These are phyloP conservation scores for Carabus problematicus DNA, from an alignment of 2,888 invertebrate species.

Conservation along the genomic window DNA sequence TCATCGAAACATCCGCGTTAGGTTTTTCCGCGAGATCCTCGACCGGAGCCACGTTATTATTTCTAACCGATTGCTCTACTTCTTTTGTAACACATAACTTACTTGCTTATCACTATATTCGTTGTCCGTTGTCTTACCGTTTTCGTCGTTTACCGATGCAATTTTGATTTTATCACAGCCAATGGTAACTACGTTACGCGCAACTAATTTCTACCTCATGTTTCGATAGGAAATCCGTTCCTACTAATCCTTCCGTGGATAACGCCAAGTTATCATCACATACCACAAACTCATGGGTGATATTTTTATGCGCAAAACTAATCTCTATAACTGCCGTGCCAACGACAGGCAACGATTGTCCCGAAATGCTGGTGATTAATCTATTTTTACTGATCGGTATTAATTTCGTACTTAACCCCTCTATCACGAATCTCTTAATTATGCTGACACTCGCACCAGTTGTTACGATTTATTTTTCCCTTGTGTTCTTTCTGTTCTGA, in stretches of 20 bases:
- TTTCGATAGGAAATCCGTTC: slow-evolving; percentile 21
- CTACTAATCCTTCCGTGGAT: slow-evolving; percentile 16
- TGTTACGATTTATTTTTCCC: too few species aligned
- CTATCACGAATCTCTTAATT: slow-evolving; percentile 14
- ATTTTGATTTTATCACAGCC: slow-evolving; percentile 1
- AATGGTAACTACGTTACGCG: not conserved
- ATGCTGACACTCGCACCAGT: slow-evolving; percentile 24
- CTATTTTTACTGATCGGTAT: not conserved
- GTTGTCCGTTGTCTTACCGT: too few species aligned
- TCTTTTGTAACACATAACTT: too few species aligned
- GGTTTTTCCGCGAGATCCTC: slow-evolving; percentile 2
- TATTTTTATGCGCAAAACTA: slow-evolving; percentile 1
- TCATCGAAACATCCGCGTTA: not conserved
- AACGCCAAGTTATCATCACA: slow-evolving; percentile 5
- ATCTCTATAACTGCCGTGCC: slow-evolving; percentile 12
- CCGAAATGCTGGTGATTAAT: slow-evolving; percentile 20
- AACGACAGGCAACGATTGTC: slow-evolving; percentile 15
- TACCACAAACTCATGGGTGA: slow-evolving; percentile 15
- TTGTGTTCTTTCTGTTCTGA: too few species aligned
- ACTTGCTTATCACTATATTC: too few species aligned
- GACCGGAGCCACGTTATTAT: not conserved
- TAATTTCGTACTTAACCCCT: slow-evolving; percentile 6
- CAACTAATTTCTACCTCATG: slow-evolving; percentile 21
- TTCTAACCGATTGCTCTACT: too few species aligned
- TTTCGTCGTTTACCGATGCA: not conserved